Evolutionary conservation across 2,888 invertebrate species (phyloP), one percentile per base, ranked within the genome.

Genomic region (Dicycla oo): DNA sequence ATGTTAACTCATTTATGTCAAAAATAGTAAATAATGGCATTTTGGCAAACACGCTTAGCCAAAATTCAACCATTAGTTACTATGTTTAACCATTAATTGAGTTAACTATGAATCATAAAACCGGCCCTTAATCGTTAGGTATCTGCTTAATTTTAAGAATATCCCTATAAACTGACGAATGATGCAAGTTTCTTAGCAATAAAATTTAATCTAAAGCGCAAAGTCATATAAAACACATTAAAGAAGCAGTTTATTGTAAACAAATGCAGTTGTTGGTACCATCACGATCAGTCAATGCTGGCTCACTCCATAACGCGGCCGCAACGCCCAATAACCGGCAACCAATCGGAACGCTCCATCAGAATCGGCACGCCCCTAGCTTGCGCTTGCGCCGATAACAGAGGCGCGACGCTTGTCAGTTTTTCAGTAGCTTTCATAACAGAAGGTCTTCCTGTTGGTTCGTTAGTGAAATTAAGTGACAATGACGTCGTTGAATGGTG

Each of bases 151-250:
- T 85, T 88, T 82, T 80, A 76, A 81, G 64, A 82, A 80, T 70
- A 82, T 69, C 78, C 78, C 75, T 58, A 85, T 82, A 81, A 85
- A 85, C 86, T 87, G 86, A 89, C 84, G 89, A 88, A 89, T 94
- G 93, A 94, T 93, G 92, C 88, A 93, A 93, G 89, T 89, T 86
- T 80, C 82, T 88, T 86, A 82, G 90, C 90, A 92, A 94, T 95
- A 92, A 95, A 95, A 93, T 92, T 89, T 83, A 91, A 93, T 92
- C 89, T 90, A 89, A 91, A 93, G 93, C 90, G 91, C 91, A 90
- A 92, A 94, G 91, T 91, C 92, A 93, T 95, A 95, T 95, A 95
- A 95, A 95, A 94, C 92, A 92, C 93, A 95, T 95, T 94, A 94
- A 93, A 91, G 89, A 90, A 89, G 87, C 91, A 92, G 88, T 95